Evolutionary conservation across 2,797 vertebrate genomes (phyloP), one percentile per base, ranked within the genome.

Genomic region (Danio albolineatus): DNA sequence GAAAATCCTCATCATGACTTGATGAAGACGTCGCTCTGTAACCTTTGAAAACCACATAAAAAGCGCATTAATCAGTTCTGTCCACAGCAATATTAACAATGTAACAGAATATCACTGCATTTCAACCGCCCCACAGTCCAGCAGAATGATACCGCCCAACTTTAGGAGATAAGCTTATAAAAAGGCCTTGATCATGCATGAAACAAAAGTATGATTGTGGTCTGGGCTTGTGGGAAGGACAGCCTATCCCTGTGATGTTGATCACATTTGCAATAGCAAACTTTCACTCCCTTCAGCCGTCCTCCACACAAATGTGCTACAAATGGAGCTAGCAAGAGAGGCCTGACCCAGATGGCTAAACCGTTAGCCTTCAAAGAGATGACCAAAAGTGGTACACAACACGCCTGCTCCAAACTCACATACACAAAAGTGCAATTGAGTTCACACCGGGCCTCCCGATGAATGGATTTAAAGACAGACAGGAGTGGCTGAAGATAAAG

Each of bases 321-420:
- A 88, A 86, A 85, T 83, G 85, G 83, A 80, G 72, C 43, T 43
- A 21, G 19, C 56, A 51, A 64, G 74, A 73, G 46, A 80, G n/a
- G 65, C 43, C 72, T 21, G 61, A 56, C 48, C 80, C 80, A 83
- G 76, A 84, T 86, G 78, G 78, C 75, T 59, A 71, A 79, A 69
- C 69, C 7, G 72, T 83, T 74, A 38, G 64, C 59, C 65, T 80
- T 67, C 36, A 77, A 73, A 72, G 61, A 76, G 17, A 57, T 2
- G 41, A 39, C 60, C 69, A 65, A 48, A 75, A 76, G 66, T 73
- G 69, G 39, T 61, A 69, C 43, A 76, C 54, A 76, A 71, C 28
- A 76, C 61, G 46, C 57, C 36, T 48, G 36, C 67, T 66, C 53
- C 43, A 54, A 64, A 60, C 46, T 39, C 67, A 57, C 57, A 51